phyloP scores from a whole-genome alignment of 2,113 vertebrate species.

The Nesospiza acunhae region DNA sequence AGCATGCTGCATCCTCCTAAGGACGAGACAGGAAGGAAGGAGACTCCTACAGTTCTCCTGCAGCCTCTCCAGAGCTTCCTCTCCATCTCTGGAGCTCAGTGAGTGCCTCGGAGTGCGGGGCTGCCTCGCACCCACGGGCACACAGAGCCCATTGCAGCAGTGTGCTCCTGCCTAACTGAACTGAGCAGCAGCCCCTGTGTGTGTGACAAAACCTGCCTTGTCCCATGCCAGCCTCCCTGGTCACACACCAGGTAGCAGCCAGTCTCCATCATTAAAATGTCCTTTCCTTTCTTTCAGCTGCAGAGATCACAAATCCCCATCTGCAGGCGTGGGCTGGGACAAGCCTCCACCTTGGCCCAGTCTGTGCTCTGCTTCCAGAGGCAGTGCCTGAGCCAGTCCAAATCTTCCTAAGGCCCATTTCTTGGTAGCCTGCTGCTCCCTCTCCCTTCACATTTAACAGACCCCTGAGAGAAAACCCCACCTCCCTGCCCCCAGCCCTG shows the following conservation, averaged over 20 bases:
- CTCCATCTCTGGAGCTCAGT: background rate
- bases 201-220: background rate
- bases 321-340: background rate
- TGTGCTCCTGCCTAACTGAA: background rate
- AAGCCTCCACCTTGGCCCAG: background rate
- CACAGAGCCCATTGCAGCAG: background rate
- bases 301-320: background rate
- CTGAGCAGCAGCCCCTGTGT: background rate
- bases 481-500: background rate
- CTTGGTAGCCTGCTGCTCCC: background rate
- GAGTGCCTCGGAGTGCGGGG: accelerated
- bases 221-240: background rate
- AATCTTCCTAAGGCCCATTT: background rate
- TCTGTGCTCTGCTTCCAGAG: background rate
- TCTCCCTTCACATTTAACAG: background rate
- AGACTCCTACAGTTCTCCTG: background rate
- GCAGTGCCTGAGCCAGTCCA: background rate
- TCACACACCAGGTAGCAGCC: background rate
- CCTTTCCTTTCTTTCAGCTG: background rate
- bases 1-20: background rate
- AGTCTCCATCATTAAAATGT: background rate
- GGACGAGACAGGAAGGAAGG: background rate
- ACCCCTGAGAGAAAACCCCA: background rate
- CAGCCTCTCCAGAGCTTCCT: background rate
- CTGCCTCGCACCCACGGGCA: accelerated